A percentile compares a stretch with the other conserved stretches of the same genome.
phyloP scores from a whole-genome alignment of 2,113 vertebrate species.

The Dasypus novemcinctus region DNA sequence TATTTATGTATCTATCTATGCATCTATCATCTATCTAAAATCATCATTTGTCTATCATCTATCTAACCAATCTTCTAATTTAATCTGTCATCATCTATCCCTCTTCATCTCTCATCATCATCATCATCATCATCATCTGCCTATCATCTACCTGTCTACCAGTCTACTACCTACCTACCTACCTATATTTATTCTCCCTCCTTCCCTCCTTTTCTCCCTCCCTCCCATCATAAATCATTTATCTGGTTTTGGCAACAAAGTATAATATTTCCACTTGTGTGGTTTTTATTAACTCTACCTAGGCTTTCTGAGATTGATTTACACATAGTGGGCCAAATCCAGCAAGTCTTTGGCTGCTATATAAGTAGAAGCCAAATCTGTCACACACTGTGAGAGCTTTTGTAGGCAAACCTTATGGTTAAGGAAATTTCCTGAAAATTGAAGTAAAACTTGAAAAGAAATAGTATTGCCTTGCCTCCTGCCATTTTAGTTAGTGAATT shows the following conservation, averaged over 20 bases:
- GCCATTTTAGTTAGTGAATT: not conserved
- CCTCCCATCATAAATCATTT: too few species aligned
- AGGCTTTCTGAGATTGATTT: slow-evolving; percentile 53
- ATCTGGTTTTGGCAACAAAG: slow-evolving; percentile 27
- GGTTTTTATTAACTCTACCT: slow-evolving; percentile 41
- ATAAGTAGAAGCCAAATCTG: slow-evolving; percentile 18
- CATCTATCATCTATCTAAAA: not conserved
- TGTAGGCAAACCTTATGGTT: not conserved
- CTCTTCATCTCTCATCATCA: too few species aligned
- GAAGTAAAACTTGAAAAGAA: slow-evolving; percentile 28
- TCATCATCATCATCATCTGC: too few species aligned
- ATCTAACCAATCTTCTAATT: not conserved
- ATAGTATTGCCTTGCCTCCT: not conserved
- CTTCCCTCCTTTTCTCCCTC: too few species aligned
- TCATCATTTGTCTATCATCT: too few species aligned
- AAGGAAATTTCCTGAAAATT: slow-evolving; percentile 7
- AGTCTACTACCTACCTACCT: too few species aligned
- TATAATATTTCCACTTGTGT: slow-evolving; percentile 40
- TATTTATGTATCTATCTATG: not conserved
- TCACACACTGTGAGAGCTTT: slow-evolving; percentile 1
- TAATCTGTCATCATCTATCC: too few species aligned
- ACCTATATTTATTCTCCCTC: too few species aligned
- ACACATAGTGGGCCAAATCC: not conserved
- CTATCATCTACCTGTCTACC: too few species aligned
- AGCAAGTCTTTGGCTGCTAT: not conserved